Conservation (phyloP, 2,797 vertebrate species). For the Sebastes itinus region DNA sequence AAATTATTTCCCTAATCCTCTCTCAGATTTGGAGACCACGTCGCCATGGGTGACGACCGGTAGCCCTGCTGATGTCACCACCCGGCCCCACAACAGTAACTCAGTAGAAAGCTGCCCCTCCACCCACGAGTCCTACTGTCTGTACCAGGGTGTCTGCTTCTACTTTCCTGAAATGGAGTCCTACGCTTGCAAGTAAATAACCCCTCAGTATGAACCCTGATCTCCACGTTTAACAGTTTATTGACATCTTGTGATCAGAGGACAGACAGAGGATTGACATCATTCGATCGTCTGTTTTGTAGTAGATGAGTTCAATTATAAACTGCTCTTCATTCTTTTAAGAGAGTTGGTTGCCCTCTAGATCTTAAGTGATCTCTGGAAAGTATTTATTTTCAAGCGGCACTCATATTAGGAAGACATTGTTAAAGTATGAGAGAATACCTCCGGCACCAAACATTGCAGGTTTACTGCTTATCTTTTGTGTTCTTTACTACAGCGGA, state of each 20-base stretch:
- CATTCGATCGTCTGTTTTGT: neutral
- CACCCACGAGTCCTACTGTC: conserved; percentile 87
- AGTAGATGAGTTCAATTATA: neutral
- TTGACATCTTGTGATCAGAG: neutral
- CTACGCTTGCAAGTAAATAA: conserved; percentile 93
- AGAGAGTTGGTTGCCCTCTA: neutral
- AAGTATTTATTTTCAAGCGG: neutral
- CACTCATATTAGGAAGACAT: neutral
- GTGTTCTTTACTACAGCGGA: neutral
- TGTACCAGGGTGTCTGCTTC: conserved; percentile 88
- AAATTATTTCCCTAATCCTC: neutral
- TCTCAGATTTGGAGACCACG: conserved; percentile 39
- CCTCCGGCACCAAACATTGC: neutral
- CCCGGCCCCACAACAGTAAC: conserved; percentile 44
- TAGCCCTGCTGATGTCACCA: conserved; percentile 59
- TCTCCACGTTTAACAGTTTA: neutral
- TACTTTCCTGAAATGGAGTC: conserved; percentile 86
- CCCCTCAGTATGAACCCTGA: neutral
- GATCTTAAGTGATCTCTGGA: neutral
- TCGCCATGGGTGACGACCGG: conserved; percentile 48
- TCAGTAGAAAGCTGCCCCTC: conserved; percentile 80
- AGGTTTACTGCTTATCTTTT: neutral
- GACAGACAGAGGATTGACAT: neutral
- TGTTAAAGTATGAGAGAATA: neutral
- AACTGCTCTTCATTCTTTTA: neutral